Evolutionary conservation across 1,140 invertebrate species (phyloP).

Genomic region (Brachionus rubens): DNA sequence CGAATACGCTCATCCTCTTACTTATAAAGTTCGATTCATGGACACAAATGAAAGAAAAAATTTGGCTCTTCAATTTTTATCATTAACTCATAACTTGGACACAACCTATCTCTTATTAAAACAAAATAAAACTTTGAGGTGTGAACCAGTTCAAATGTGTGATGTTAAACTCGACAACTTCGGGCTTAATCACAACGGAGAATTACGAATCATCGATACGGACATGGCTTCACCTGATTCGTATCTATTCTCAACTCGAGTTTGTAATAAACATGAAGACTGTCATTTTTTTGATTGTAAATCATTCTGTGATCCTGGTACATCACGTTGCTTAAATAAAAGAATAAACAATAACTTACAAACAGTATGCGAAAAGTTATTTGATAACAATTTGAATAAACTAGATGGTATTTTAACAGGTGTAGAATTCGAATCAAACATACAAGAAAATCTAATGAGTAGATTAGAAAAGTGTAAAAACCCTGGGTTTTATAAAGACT

Average conservation of each 20-base stretch:
- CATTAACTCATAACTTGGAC: constrained; percentile 9
- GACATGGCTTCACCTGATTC: constrained; percentile 31
- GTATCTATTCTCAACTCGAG: neutral
- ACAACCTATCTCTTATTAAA: neutral
- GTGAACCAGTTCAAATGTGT: constrained; percentile 6
- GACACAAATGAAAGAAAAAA: neutral
- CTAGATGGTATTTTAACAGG: constrained; percentile 17
- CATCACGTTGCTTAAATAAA: neutral
- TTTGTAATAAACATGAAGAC: constrained; percentile 35
- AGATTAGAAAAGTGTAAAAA: neutral
- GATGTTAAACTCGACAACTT: constrained; percentile 46
- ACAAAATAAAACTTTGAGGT: neutral
- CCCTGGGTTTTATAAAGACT: constrained; percentile 5
- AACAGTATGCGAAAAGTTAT: constrained; percentile 33
- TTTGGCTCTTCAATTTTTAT: constrained; percentile 17
- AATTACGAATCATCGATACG: constrained; percentile 24
- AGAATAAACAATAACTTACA: constrained; percentile 42
- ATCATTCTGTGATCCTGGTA: neutral
- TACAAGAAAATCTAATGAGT: constrained; percentile 2
- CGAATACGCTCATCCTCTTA: constrained; percentile 7
- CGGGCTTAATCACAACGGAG: constrained; percentile 15
- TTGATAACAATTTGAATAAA: constrained; percentile 12
- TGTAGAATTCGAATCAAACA: neutral
- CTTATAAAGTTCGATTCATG: neutral
- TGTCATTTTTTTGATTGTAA: constrained; percentile 46